phyloP scores from a whole-genome alignment of 2,888 invertebrate genomes.

The Aphodius granarius region DNA sequence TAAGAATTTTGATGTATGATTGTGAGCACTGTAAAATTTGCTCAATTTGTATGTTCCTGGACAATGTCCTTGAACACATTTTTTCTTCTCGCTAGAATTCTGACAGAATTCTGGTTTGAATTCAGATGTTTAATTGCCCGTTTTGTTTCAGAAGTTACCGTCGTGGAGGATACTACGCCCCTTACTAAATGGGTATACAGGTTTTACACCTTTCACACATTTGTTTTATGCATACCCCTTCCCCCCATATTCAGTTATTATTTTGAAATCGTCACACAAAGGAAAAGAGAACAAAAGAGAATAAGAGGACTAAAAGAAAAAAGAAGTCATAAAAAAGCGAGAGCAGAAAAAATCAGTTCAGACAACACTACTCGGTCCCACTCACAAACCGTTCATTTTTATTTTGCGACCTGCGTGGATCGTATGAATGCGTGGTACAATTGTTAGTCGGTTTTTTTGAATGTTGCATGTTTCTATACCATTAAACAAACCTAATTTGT shows the following conservation, averaged over 20 bases:
- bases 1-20: too few species aligned
- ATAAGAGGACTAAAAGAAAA: constrained; percentile 29
- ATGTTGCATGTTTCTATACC: constrained; percentile 17
- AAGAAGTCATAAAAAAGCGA: constrained; percentile 11
- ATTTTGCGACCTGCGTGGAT: not conserved
- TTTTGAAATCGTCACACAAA: constrained; percentile 22
- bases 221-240: constrained; percentile 40
- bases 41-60: too few species aligned
- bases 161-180: constrained; percentile 69
- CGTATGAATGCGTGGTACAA: constrained; percentile 24
- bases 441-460: constrained; percentile 12
- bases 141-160: constrained; percentile 68
- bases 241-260: constrained; percentile 24
- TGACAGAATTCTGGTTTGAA: constrained; percentile 42
- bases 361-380: not conserved
- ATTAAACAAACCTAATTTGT: not conserved
- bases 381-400: not conserved
- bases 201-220: constrained; percentile 46
- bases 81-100: constrained; percentile 41
- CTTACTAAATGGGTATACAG: constrained; percentile 60
- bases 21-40: too few species aligned
- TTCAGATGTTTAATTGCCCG: constrained; percentile 42
- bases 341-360: constrained; percentile 1
- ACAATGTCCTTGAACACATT: not conserved
- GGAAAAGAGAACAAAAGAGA: constrained; percentile 18